These are phyloP conservation scores for Thrips palmi DNA, from an alignment of 1,140 invertebrate species.

Conservation along the genomic window DNA sequence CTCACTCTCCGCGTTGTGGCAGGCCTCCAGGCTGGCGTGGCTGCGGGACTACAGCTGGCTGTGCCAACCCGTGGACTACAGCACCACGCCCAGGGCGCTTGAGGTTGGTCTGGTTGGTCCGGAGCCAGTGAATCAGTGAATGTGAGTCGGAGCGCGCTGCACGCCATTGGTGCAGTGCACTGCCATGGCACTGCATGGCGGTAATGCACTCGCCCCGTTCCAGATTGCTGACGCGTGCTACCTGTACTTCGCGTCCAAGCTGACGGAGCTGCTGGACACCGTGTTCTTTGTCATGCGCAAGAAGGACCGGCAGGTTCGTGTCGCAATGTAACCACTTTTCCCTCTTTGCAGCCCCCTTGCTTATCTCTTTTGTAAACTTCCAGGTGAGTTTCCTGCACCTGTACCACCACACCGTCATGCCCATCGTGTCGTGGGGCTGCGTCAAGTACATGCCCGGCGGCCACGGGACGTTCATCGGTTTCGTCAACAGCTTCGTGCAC, in stretches of 20 bases:
- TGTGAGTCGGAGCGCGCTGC: too few relatives aligned
- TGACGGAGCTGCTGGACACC: conserved; percentile 80
- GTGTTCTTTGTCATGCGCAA: conserved; percentile 76
- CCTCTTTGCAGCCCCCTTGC: too few relatives aligned
- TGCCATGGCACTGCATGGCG: too few relatives aligned
- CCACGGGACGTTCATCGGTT: conserved; percentile 50
- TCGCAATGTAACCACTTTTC: too few relatives aligned
- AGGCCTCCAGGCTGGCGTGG: conserved; percentile 39
- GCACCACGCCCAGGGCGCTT: conserved; percentile 45
- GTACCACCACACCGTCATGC: conserved; percentile 76
- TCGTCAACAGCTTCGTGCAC: conserved; percentile 71
- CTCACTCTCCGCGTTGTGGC: too few relatives aligned
- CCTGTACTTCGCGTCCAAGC: conserved; percentile 81
- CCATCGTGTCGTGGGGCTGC: conserved; percentile 55
- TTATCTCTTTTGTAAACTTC: too few relatives aligned
- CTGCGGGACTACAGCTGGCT: conserved; percentile 55
- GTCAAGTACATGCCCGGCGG: conserved; percentile 63
- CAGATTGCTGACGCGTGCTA: conserved; percentile 56
- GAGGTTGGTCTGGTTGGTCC: conserved; percentile 35
- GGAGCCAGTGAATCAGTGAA: too few relatives aligned
- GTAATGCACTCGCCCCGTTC: too few relatives aligned
- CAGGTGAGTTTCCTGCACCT: conserved; percentile 81
- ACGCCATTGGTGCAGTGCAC: too few relatives aligned
- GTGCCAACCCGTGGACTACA: conserved; percentile 68
- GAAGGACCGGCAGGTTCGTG: too few relatives aligned